Conservation (phyloP, 1,140 invertebrate species). For the Listronotus bonariensis region DNA sequence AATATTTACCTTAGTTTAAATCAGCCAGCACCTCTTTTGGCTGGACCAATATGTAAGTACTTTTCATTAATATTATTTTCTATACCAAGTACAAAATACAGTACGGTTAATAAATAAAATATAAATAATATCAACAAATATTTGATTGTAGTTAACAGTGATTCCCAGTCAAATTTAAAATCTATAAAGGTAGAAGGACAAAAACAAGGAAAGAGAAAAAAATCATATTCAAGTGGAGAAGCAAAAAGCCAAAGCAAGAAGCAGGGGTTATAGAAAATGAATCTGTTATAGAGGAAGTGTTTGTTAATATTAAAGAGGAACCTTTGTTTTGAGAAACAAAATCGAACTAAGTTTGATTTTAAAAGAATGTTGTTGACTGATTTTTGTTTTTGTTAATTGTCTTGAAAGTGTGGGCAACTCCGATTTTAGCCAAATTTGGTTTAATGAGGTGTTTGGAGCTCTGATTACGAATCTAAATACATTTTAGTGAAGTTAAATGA, state of each 20-base stretch:
- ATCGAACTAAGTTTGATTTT: background rate
- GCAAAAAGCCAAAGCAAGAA: background rate
- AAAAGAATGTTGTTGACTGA: background rate
- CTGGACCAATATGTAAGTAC: background rate
- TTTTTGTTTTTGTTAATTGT: background rate
- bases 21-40: background rate
- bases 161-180: background rate
- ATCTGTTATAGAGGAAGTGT: background rate
- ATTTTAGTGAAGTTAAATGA: no score
- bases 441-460: no score
- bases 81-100: background rate
- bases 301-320: constrained; percentile 1
- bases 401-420: no score
- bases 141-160: background rate
- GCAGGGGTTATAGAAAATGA: background rate
- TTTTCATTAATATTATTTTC: no score
- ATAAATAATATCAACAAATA: no score
- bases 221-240: background rate
- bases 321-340: constrained; percentile 1
- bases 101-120: background rate
- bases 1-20: constrained; percentile 4
- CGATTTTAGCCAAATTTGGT: no score
- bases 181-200: background rate
- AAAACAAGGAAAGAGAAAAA: constrained; percentile 7
- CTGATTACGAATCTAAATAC: no score